Conservation (phyloP, 2,888 invertebrate genomes). For the Perizoma flavofasciatum region DNA sequence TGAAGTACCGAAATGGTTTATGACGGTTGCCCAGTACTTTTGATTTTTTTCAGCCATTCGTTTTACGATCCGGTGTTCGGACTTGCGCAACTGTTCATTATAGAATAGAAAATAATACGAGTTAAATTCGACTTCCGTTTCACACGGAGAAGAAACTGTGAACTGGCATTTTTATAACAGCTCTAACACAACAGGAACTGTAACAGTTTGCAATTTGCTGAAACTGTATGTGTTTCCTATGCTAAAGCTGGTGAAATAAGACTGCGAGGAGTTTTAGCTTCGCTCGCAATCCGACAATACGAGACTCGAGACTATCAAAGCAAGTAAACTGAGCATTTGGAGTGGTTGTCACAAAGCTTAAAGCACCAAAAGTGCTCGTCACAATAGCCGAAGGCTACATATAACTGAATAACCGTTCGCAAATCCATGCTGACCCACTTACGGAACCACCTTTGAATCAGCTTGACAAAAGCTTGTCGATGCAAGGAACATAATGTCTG, state of each 20-base stretch:
- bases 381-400: conserved; percentile 51
- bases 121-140: conserved; percentile 32
- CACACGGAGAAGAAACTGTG: conserved; percentile 31
- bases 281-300: conserved; percentile 27
- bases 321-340: conserved; percentile 44
- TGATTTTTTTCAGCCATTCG: conserved; percentile 59
- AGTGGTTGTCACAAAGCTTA: conserved; percentile 57
- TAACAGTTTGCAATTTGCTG: conserved; percentile 37
- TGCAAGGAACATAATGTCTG: conserved; percentile 73
- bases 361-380: conserved; percentile 53
- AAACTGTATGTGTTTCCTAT: conserved; percentile 37
- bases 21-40: conserved; percentile 50
- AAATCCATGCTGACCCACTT: conserved; percentile 75
- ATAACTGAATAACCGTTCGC: conserved; percentile 61
- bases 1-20: conserved; percentile 61
- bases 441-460: conserved; percentile 73
- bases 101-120: conserved; percentile 32
- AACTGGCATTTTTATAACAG: conserved; percentile 33
- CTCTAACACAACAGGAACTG: conserved; percentile 37
- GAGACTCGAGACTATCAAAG: conserved; percentile 40
- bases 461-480: conserved; percentile 75
- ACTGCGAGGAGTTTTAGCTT: conserved; percentile 27
- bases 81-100: conserved; percentile 36
- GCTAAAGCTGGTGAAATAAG: conserved; percentile 35
- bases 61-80: conserved; percentile 39